Evolutionary conservation across 2,113 vertebrate genomes (phyloP), one percentile per base, ranked within the genome.

Genomic region (Dasyurus viverrinus): DNA sequence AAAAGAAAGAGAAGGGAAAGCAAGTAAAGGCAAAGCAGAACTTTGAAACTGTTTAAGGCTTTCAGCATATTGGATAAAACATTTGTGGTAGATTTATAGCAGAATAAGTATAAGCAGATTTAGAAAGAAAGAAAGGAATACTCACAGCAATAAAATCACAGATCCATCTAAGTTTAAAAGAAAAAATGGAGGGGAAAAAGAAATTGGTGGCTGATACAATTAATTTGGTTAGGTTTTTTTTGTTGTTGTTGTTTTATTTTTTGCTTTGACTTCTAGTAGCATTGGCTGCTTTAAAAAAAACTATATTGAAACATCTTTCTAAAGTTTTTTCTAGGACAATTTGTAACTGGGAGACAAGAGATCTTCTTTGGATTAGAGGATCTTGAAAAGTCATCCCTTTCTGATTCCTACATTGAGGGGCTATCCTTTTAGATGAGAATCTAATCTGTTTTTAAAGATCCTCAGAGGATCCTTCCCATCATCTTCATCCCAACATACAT

Each of bases 321-420:
- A 55, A 46, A 93, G 25, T 93, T 76, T 54, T n/a, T 95, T 68
- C 92, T 50, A 92, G 8, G 89, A 3, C 0, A 14, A 57, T 24
- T 89, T 68, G 24, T 76, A 57, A 76, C 90, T 95, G 24, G 47
- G 55, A 92, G 91, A 1, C 3, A 54, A 53, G 48, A 6, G 54
- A 89, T 42, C 95, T 94, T 30, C 14, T 93, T 94, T 92, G 25
- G 16, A 93, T 92, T 48, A 95, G 27, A 94, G 89, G 96, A 92
- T 25, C 93, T 57, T 92, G 23, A 93, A 96, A 94, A 93, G 6
- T 92, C 36, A 60, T 57, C 8, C 60, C 94, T 36, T 90, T 16
- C 57, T 95, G 90, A 93, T 50, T 92, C 52, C 94, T 92, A 53
- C 26, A 55, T 92, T 90, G 89, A 92, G 26, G 25, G 92, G 30